phyloP scores from a whole-genome alignment of 2,888 invertebrate species.

The Tineola bisselliella region DNA sequence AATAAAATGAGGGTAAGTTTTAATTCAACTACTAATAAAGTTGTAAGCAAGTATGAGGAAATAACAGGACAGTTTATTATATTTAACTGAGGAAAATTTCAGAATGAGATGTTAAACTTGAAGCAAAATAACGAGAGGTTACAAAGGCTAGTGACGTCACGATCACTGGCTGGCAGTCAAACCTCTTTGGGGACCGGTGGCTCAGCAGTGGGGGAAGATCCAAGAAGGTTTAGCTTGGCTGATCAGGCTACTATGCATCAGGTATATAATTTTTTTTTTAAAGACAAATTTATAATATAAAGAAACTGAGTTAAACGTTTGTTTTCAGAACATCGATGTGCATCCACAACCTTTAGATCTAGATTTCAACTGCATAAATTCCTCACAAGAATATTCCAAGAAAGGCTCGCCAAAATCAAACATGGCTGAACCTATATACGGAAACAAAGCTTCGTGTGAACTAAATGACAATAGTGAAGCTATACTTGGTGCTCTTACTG shows the following conservation, averaged over 20 bases:
- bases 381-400: slow-evolving; percentile 55
- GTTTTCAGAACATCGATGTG: slow-evolving; percentile 33
- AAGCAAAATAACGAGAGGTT: slow-evolving; percentile 97
- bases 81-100: not conserved
- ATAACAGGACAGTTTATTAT: no score
- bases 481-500: slow-evolving; percentile 36
- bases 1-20: slow-evolving; percentile 90
- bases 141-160: slow-evolving; percentile 82
- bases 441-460: slow-evolving; percentile 57
- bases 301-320: not conserved
- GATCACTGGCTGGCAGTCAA: slow-evolving; percentile 71
- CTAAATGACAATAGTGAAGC: slow-evolving; percentile 51
- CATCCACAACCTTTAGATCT: slow-evolving; percentile 57
- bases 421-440: slow-evolving; percentile 55
- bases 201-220: slow-evolving; percentile 57
- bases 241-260: slow-evolving; percentile 64
- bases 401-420: slow-evolving; percentile 55
- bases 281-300: not conserved
- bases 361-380: slow-evolving; percentile 60
- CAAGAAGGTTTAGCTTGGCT: slow-evolving; percentile 69
- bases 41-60: no score
- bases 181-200: slow-evolving; percentile 65
- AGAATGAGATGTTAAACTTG: slow-evolving; percentile 95
- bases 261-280: slow-evolving; percentile 26
- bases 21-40: not conserved